Conservation (phyloP, 2,797 vertebrate species). For the Craterocephalus amniculus region DNA sequence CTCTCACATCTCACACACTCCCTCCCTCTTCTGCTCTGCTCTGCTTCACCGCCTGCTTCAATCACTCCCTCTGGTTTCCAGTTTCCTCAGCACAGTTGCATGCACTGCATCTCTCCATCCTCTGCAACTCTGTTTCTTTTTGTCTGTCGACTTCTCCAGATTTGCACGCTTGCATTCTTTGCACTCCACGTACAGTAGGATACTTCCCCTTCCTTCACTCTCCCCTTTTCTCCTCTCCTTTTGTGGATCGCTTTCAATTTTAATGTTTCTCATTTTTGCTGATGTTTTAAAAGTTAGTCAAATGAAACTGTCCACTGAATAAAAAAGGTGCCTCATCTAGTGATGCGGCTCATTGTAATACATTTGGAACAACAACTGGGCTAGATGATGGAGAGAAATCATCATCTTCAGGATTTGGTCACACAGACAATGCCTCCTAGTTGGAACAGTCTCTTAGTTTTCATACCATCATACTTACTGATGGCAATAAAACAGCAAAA, state of each 20-base stretch:
- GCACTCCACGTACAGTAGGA: not conserved
- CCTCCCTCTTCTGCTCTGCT: conserved; percentile 37
- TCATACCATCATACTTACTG: not conserved
- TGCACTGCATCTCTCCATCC: conserved; percentile 23
- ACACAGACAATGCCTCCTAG: not conserved
- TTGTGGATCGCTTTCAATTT: not conserved
- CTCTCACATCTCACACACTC: conserved; percentile 36
- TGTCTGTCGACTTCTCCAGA: conserved; percentile 2
- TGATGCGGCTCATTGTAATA: not conserved
- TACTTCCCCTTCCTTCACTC: not conserved
- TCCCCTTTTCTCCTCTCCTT: not conserved
- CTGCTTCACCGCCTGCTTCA: conserved; percentile 55
- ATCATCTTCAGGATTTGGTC: not conserved
- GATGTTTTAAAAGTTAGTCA: not conserved
- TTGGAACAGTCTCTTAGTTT: not conserved
- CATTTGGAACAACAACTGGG: too few species aligned
- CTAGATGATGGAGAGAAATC: not conserved
- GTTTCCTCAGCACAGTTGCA: conserved; percentile 34
- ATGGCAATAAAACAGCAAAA: not conserved
- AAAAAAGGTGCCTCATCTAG: not conserved
- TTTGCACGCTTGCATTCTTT: conserved; percentile 19
- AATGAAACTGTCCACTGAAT: conserved; percentile 1
- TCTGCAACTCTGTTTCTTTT: not conserved
- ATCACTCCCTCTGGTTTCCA: conserved; percentile 27
- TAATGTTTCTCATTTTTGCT: not conserved